phyloP scores from a whole-genome alignment of 1,140 invertebrate genomes.

The Olivierus martensii region DNA sequence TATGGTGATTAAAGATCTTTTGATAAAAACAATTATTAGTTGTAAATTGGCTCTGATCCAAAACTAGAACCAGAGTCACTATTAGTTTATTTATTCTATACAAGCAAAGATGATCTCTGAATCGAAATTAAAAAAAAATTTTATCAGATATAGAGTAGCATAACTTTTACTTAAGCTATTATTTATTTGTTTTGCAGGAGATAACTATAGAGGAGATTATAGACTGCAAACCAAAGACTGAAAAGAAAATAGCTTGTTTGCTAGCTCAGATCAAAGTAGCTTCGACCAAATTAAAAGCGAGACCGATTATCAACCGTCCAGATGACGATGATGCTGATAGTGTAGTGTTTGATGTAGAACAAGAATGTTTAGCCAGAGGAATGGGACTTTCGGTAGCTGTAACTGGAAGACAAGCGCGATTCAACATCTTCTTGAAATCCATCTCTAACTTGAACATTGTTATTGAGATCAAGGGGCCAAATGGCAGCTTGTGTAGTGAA shows the following conservation, averaged over 20 bases:
- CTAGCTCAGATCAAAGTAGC: conserved; percentile 12
- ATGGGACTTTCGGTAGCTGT: conserved; percentile 20
- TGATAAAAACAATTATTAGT: too few relatives aligned
- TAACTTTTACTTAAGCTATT: too few relatives aligned
- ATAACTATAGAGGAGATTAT: conserved; percentile 13
- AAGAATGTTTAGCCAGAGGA: conserved; percentile 17
- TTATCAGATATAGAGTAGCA: too few relatives aligned
- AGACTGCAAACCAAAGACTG: conserved; percentile 4
- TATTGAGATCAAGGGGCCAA: conserved; percentile 20
- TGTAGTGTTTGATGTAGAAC: neutral
- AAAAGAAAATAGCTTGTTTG: conserved; percentile 11
- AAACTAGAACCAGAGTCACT: too few relatives aligned
- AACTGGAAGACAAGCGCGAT: conserved; percentile 13
- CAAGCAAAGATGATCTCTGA: too few relatives aligned
- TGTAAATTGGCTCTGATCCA: too few relatives aligned
- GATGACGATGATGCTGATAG: too few relatives aligned
- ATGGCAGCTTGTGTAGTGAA: conserved; percentile 11
- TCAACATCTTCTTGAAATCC: conserved; percentile 16
- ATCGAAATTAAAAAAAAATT: too few relatives aligned
- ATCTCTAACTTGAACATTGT: conserved; percentile 15
- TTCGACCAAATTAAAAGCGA: neutral
- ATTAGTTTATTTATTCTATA: too few relatives aligned
- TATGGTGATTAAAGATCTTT: too few relatives aligned
- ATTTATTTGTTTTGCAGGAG: conserved; percentile 11
- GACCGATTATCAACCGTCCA: neutral